Evolutionary conservation across 2,888 invertebrate species (phyloP).

Genomic region (Neoscelio sp.): DNA sequence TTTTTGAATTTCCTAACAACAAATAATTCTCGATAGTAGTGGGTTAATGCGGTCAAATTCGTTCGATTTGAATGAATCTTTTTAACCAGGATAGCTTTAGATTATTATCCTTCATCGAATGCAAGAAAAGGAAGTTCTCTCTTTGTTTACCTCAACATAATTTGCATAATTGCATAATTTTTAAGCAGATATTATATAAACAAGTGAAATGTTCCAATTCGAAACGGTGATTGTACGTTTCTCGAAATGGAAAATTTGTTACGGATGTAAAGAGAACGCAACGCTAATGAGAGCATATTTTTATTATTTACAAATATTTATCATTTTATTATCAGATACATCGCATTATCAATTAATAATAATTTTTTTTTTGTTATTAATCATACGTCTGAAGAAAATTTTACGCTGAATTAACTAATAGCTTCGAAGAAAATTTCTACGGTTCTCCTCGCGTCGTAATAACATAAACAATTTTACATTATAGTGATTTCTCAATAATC

Average conservation of each 20-base stretch:
- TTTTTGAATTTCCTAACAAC: no score
- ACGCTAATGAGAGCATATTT: constrained; percentile 22
- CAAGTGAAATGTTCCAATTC: constrained; percentile 55
- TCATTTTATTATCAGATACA: constrained; percentile 25
- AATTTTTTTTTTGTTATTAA: neutral
- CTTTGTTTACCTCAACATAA: constrained; percentile 29
- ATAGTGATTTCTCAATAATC: neutral
- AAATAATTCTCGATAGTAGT: no score
- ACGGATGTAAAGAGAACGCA: constrained; percentile 27
- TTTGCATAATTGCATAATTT: constrained; percentile 48
- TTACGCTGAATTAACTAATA: constrained; percentile 5
- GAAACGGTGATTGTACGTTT: constrained; percentile 36
- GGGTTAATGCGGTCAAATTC: no score
- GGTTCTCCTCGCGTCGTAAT: no score
- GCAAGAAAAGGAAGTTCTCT: no score
- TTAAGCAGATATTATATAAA: constrained; percentile 50
- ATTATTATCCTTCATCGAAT: no score
- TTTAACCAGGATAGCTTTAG: no score
- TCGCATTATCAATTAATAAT: constrained; percentile 26
- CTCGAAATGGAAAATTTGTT: constrained; percentile 48
- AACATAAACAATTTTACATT: neutral
- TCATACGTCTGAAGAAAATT: neutral
- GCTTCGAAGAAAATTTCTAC: constrained; percentile 3
- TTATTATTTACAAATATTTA: constrained; percentile 8
- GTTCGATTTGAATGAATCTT: no score